Conservation (phyloP, 2,888 invertebrate species). For the Tanaodytes sp. region DNA sequence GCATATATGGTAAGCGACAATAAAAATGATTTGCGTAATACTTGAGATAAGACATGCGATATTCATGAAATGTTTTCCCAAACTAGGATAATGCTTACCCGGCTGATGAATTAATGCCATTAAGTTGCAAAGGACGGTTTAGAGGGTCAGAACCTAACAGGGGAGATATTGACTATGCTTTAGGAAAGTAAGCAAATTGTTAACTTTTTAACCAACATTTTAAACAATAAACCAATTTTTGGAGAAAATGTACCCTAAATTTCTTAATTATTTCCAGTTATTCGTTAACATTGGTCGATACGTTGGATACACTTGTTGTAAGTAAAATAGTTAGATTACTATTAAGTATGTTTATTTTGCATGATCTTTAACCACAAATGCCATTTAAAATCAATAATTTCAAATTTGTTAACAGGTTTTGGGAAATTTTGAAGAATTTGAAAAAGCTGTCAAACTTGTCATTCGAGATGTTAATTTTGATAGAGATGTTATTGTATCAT, state of each 20-base stretch:
- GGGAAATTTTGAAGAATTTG: constrained; percentile 95
- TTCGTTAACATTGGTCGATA: constrained; percentile 95
- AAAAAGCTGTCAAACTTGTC: constrained; percentile 88
- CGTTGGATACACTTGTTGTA: constrained; percentile 91
- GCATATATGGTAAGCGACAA: constrained; percentile 86
- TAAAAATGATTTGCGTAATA: no score
- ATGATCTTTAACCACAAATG: no score
- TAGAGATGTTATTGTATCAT: constrained; percentile 94
- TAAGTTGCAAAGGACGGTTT: constrained; percentile 93
- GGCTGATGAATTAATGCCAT: constrained; percentile 98
- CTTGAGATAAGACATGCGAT: no score
- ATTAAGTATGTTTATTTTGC: no score
- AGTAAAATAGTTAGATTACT: constrained; percentile 60
- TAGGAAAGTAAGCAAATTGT: constrained; percentile 97
- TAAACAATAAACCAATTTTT: background rate
- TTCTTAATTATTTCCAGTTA: constrained; percentile 90
- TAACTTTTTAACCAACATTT: no score
- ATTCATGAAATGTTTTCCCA: no score
- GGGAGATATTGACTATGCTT: constrained; percentile 96
- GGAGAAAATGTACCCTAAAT: background rate
- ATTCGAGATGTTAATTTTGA: constrained; percentile 92
- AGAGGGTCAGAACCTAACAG: constrained; percentile 91
- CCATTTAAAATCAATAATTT: no score
- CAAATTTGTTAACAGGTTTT: constrained; percentile 78
- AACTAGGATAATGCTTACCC: constrained; percentile 90